phyloP scores from a whole-genome alignment of 1,140 invertebrate genomes.

The Platyura marginata region DNA sequence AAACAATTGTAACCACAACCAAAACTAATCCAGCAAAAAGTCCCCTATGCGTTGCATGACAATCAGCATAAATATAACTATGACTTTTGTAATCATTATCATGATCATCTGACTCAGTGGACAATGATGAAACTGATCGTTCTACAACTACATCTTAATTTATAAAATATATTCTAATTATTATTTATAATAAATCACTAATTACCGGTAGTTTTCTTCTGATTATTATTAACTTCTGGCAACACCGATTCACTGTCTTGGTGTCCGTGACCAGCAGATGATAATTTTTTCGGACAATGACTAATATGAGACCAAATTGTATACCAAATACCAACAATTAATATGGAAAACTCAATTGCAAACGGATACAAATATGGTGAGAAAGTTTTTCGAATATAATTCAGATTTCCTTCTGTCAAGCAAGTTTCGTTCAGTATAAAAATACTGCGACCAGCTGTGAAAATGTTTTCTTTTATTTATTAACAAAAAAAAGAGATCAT shows the following conservation, averaged over 20 bases:
- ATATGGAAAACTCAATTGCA: constrained; percentile 53
- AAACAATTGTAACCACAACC: constrained; percentile 35
- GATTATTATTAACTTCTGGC: background rate
- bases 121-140: constrained; percentile 12
- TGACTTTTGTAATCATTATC: constrained; percentile 34
- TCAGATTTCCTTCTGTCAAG: constrained; percentile 12
- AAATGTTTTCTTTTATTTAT: background rate
- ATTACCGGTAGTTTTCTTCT: no score
- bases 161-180: no score
- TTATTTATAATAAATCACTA: no score
- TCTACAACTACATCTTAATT: no score
- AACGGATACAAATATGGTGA: constrained; percentile 55
- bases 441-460: no score
- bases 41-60: constrained; percentile 50
- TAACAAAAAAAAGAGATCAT: background rate
- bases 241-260: background rate
- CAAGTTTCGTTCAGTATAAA: background rate
- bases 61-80: constrained; percentile 46
- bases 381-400: constrained; percentile 32
- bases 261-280: background rate
- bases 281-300: constrained; percentile 21
- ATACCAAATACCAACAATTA: constrained; percentile 50
- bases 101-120: no score
- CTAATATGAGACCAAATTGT: constrained; percentile 56
- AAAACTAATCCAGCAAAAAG: constrained; percentile 27